Conservation (phyloP, 2,888 invertebrate species). For the Ichneumoninae sp. region DNA sequence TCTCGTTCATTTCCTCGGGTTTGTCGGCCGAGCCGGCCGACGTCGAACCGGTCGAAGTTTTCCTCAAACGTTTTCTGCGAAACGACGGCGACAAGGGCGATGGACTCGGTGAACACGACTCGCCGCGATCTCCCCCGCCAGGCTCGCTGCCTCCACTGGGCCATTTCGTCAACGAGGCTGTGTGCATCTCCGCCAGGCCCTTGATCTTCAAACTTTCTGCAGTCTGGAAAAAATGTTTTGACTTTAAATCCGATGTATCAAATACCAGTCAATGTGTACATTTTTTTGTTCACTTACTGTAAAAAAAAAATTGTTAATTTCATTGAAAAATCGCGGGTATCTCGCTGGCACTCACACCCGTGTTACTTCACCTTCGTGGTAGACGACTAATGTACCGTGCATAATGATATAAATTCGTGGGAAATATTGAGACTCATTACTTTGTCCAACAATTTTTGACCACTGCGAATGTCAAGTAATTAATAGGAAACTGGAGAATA, state of each 20-base stretch:
- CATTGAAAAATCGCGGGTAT: too few species aligned
- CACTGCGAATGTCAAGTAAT: too few species aligned
- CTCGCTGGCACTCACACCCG: too few species aligned
- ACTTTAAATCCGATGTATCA: background rate
- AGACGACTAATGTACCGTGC: too few species aligned
- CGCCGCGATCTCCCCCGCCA: conserved; percentile 79
- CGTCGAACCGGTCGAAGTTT: conserved; percentile 87
- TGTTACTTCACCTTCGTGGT: too few species aligned
- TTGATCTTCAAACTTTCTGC: conserved; percentile 95
- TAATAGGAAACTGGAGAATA: too few species aligned
- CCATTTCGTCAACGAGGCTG: conserved; percentile 90
- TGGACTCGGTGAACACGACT: conserved; percentile 81
- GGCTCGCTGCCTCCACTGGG: conserved; percentile 86
- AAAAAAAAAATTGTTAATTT: too few species aligned
- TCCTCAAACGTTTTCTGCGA: conserved; percentile 87
- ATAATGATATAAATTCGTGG: too few species aligned
- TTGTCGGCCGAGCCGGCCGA: conserved; percentile 81
- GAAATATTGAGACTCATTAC: too few species aligned
- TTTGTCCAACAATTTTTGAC: too few species aligned
- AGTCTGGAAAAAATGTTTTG: conserved; percentile 87
- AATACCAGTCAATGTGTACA: background rate
- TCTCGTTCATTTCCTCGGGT: conserved; percentile 80
- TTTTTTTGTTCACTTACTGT: background rate
- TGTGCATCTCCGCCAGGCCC: conserved; percentile 94
- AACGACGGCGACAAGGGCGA: conserved; percentile 88